Base-by-base conservation (phyloP, 2,113 vertebrate genomes). In the Pomatostomus ruficeps region DNA sequence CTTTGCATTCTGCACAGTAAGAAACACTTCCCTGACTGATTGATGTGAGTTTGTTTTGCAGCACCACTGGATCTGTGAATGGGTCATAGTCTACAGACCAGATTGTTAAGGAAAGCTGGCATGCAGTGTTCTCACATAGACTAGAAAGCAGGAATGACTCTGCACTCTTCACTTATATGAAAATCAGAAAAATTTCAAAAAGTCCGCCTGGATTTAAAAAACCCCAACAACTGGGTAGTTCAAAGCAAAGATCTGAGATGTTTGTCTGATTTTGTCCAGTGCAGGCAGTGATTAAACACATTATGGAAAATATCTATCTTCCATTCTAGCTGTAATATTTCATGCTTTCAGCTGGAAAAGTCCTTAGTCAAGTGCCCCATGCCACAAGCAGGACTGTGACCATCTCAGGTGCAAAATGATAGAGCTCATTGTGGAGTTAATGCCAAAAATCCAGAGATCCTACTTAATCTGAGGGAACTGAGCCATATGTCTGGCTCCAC, bases 201-300 rank as follows among this genome's bases (percentile, higher is more conserved):
- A 43, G 5, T 52, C 35, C 14, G 58, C 20, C 25, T 66, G 25
- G 14, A 45, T 57, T 84, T 38, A 55, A 70, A 65, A 51, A 46
- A 3, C 0, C 0, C 4, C 11, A 67, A 25, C 9, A 84, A 38
- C 9, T 23, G 12, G 21, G 36, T 66, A 9, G 14, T 51, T 91
- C 48, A 79, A 66, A 85, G 17, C 8, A 68, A 65, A 31, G 7
- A 20, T 62, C 17, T 48, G 66, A 92, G 25, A 33, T 1, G 1
- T 89, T 62, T 63, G 6, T 36, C 36, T n/a, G 24, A 40, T 77
- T 77, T 84, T 55, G 17, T 52, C 12, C 8, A 2, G 7, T 23
- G 23, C 35, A 74, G 21, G 1, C 14, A 68, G 4, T 59, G 17
- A 80, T 80, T 80, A 46, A 78, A 61, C 14, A 35, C 11, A 14